These are phyloP conservation scores for Nanger granti DNA, from an alignment of 2,113 vertebrate genomes.

Conservation along the genomic window DNA sequence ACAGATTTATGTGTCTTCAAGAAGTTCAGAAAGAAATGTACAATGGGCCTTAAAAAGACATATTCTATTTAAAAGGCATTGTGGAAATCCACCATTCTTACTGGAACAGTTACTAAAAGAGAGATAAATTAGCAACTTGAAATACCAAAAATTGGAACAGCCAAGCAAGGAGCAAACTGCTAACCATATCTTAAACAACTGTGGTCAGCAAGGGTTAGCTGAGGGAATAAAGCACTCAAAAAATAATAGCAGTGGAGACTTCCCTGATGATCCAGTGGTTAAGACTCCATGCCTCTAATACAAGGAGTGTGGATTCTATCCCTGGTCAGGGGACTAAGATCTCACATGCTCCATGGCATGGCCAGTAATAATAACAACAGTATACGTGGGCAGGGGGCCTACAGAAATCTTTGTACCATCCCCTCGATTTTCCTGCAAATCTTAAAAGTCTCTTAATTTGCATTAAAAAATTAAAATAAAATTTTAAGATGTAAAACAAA, in stretches of 20 bases:
- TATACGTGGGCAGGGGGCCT: no score
- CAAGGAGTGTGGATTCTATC: not conserved
- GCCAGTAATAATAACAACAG: not conserved
- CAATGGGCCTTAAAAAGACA: not conserved
- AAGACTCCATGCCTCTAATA: not conserved
- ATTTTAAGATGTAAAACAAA: not conserved
- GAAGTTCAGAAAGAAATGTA: slow-evolving; percentile 6
- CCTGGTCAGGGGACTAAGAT: not conserved
- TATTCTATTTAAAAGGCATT: not conserved
- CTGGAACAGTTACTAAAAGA: not conserved
- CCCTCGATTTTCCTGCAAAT: not conserved
- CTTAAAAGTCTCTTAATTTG: not conserved
- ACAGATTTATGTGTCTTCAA: not conserved
- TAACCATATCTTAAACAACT: not conserved
- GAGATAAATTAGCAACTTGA: not conserved
- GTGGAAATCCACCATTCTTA: not conserved
- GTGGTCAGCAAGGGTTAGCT: not conserved
- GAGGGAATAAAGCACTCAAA: not conserved
- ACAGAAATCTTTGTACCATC: not conserved
- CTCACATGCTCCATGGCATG: not conserved
- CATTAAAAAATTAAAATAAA: not conserved
- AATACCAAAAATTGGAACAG: not conserved
- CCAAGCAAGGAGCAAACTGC: not conserved
- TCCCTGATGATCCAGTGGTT: not conserved
- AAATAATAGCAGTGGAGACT: not conserved